Base-by-base conservation (phyloP, 1,140 invertebrate genomes). In the Lethrus apterus region DNA sequence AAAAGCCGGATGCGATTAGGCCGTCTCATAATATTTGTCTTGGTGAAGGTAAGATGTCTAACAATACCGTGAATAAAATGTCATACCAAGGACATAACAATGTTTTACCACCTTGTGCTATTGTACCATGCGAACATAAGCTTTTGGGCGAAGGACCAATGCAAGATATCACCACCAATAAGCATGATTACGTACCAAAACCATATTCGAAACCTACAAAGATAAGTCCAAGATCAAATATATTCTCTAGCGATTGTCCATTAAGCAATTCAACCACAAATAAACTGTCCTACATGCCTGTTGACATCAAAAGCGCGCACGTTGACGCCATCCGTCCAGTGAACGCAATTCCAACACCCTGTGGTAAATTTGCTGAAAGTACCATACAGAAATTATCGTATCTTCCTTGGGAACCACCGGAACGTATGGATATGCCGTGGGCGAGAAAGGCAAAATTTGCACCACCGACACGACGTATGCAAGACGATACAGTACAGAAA, bases 161-260 rank as follows among this genome's bases (percentile, higher is more conserved):
- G 69, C 77, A 84, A 59, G 74, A 77, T 46, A 66, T 77, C 44
- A 85, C 83, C 1, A 84, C 81, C 7, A 76, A 83, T 46, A 80
- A 81, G 48, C 78, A 81, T 53, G 82, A 84, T 67, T 85, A 76
- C 57, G 77, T 80, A 7, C 76, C 81, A 43, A 85, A 84, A 65
- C 74, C 70, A 0, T 61, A 66, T 33, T 64, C 67, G 2, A 64
- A 55, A 44, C 14, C 54, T 14, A 48, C 63, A 7, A 34, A 60
- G n/a, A 63, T 74, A 5, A 11, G 67, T 13, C 74, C 74, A 0
- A 56, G 58, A 8, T 60, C 62, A 3, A 68, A 69, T 41, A 66
- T 76, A 8, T 65, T 62, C 46, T 57, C 64, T 1, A 68, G 65
- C 14, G 60, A 57, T 11, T 67, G 65, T 40, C 62, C 65, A 5